Conservation (phyloP, 2,797 vertebrate species). For the Molossus molossus region DNA sequence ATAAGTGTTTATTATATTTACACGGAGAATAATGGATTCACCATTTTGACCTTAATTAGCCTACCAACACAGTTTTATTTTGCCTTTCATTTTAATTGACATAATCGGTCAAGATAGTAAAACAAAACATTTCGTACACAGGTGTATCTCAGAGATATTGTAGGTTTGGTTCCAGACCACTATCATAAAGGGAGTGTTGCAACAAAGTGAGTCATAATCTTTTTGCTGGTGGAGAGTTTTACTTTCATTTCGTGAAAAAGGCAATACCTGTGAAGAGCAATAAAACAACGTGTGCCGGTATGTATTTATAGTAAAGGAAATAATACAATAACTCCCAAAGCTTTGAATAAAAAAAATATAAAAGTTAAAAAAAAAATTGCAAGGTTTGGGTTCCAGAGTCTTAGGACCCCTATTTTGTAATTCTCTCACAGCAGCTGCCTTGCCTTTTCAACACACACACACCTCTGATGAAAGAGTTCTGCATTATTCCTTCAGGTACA, state of each 20-base stretch:
- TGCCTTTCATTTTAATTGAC: constrained; percentile 26
- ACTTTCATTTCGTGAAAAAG: neutral
- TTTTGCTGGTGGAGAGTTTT: neutral
- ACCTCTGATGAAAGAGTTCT: constrained; percentile 82
- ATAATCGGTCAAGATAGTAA: neutral
- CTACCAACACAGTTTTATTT: constrained; percentile 7
- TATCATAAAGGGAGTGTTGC: neutral
- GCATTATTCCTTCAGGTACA: constrained; percentile 83
- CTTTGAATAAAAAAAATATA: neutral
- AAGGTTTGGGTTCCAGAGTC: constrained; percentile 57
- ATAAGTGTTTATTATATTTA: constrained; percentile 47
- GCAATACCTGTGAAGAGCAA: neutral
- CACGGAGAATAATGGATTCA: neutral
- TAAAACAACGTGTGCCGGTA: neutral
- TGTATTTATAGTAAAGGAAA: neutral
- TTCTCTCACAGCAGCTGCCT: constrained; percentile 79
- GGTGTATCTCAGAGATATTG: neutral
- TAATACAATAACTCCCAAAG: constrained; percentile 2
- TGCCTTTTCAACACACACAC: constrained; percentile 77
- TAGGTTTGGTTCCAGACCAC: neutral
- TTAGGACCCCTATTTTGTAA: constrained; percentile 77
- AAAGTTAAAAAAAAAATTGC: constrained; percentile 18
- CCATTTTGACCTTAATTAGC: constrained; percentile 15
- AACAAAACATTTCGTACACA: neutral
- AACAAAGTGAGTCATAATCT: neutral